Evolutionary conservation across 2,113 vertebrate genomes (phyloP), one percentile per base, ranked within the genome.

Genomic region (Tupaia chinensis): DNA sequence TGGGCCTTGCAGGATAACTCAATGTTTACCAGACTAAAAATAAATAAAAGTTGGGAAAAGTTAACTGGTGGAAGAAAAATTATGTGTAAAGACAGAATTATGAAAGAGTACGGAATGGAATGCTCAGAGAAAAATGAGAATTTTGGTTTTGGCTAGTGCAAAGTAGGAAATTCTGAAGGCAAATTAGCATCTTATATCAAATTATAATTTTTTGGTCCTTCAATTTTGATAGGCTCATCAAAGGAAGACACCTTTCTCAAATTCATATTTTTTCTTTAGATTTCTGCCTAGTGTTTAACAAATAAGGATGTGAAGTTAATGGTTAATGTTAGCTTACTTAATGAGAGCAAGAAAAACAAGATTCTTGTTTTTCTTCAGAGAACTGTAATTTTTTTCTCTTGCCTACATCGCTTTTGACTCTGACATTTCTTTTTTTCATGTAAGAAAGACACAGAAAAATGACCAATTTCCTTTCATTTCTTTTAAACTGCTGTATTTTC

Each of bases 401-500:
- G 12, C 34, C 56, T 83, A 89, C 25, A 73, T 1, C 78, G 27
- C 20, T 44, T 85, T 85, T 93, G 56, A 90, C 58, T 86, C 8
- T 94, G 66, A 94, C 94, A 54, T 78, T 93, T 95, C 44, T 81
- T 1, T 91, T 93, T n/a, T n/a, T 93, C 65, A 3, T 78, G 19
- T 89, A 95, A 88, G 32, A 32, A 87, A 95, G 72, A 88, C 20
- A 82, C 60, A 91, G 25, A 96, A 89, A 87, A 94, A 58, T 74
- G 69, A 79, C 7, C 32, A 74, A 87, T 61, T 96, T 88, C 27
- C 13, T 95, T 81, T 93, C 83, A 16, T 77, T 96, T 96, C 29
- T 94, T 94, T 95, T 56, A 86, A 79, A 13, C 44, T 93, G 29
- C 10, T 94, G 23, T 96, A 86, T 94, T 96, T 96, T 96, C 9